Percentiles rank a stretch among this genome's conserved stretches.
Conservation (phyloP, 2,888 invertebrate genomes). For the Molorchus minor region DNA sequence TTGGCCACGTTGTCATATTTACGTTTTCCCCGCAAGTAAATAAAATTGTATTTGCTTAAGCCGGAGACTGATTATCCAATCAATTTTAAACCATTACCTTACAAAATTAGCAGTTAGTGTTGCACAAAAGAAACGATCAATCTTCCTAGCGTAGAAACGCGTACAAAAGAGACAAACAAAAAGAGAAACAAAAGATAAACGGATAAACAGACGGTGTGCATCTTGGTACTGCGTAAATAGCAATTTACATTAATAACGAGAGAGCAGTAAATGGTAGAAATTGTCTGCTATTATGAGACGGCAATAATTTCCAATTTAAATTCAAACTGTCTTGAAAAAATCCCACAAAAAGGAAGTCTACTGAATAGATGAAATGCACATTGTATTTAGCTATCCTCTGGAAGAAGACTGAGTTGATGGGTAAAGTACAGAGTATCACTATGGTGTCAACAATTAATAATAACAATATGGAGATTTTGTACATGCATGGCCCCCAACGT, state of each 20-base stretch:
- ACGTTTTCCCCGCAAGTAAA: too few relatives aligned
- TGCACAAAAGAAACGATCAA: too few relatives aligned
- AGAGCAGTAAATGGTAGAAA: slow-evolving; percentile 9
- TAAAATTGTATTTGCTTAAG: too few relatives aligned
- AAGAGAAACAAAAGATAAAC: not conserved
- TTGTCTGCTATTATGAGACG: slow-evolving; percentile 14
- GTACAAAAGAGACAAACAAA: not conserved
- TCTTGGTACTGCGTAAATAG: not conserved
- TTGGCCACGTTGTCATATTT: too few relatives aligned
- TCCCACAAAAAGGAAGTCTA: not conserved
- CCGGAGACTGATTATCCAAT: too few relatives aligned
- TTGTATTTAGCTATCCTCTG: not conserved
- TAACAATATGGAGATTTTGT: too few relatives aligned
- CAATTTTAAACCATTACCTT: too few relatives aligned
- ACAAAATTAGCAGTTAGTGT: too few relatives aligned
- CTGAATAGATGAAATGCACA: not conserved
- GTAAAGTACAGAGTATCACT: slow-evolving; percentile 17
- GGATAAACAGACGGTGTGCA: not conserved
- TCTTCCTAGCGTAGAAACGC: too few relatives aligned
- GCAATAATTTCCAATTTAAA: slow-evolving; percentile 23
- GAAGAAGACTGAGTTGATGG: too few relatives aligned
- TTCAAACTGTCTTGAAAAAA: slow-evolving; percentile 4
- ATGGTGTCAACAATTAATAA: too few relatives aligned
- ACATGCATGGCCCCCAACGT: too few relatives aligned
- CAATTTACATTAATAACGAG: not conserved